Conservation (phyloP, 1,140 invertebrate genomes). For the Adoxophyes honmai region DNA sequence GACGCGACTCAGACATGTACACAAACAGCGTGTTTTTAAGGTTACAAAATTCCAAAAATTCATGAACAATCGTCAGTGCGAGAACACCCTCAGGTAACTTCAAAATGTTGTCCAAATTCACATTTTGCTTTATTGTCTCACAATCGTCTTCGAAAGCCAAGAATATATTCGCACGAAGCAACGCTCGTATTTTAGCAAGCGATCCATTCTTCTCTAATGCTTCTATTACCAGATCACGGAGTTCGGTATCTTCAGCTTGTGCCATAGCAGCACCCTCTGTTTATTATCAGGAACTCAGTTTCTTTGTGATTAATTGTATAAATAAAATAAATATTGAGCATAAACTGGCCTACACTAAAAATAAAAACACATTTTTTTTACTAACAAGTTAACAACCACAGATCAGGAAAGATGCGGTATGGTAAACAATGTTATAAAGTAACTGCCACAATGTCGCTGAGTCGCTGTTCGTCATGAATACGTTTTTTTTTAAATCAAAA, state of each 20-base stretch:
- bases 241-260: conserved; percentile 71
- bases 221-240: conserved; percentile 72
- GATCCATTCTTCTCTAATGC: conserved; percentile 74
- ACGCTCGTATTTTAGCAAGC: conserved; percentile 71
- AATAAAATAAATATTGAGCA: conserved; percentile 15
- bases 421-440: no score
- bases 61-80: conserved; percentile 64
- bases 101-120: conserved; percentile 58
- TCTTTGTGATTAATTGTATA: conserved; percentile 10
- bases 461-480: no score
- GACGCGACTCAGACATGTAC: conserved; percentile 70
- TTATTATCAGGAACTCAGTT: conserved; percentile 18
- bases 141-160: conserved; percentile 72
- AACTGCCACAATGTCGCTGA: no score
- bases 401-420: no score
- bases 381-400: no score
- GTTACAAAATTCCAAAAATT: conserved; percentile 73
- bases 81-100: conserved; percentile 65
- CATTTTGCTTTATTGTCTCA: conserved; percentile 64
- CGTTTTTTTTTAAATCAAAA: no score
- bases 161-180: conserved; percentile 71
- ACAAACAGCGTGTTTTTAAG: conserved; percentile 74
- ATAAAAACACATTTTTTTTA: no score
- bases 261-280: conserved; percentile 44
- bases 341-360: background rate